These are phyloP conservation scores for Chelmon rostratus DNA, from an alignment of 2,797 vertebrate genomes.

Conservation along the genomic window DNA sequence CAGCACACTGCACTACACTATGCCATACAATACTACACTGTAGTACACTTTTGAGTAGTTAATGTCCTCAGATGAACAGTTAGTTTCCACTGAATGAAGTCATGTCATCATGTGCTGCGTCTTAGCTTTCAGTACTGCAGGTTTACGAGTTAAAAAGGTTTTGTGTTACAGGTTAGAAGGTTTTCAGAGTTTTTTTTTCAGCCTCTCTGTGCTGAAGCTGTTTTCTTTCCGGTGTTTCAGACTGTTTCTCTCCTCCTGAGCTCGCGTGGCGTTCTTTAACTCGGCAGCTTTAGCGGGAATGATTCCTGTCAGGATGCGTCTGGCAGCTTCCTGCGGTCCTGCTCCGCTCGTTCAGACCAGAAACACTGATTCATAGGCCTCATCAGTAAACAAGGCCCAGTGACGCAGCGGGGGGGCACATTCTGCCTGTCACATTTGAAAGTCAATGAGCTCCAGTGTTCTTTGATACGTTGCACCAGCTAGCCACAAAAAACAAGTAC, in stretches of 20 bases:
- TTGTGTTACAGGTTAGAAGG: too few species aligned
- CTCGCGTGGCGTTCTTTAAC: constrained; percentile 30
- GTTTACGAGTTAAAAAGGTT: too few species aligned
- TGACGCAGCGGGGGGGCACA: constrained; percentile 75
- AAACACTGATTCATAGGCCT: constrained; percentile 79
- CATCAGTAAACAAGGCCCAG: constrained; percentile 77
- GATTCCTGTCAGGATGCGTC: constrained; percentile 57
- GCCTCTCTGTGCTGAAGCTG: not conserved
- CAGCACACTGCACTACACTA: not conserved
- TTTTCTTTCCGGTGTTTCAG: not conserved
- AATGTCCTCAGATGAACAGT: too few species aligned
- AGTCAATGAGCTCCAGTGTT: constrained; percentile 76
- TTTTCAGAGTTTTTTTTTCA: too few species aligned
- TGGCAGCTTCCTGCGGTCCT: constrained; percentile 50
- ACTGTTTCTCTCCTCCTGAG: constrained; percentile 12
- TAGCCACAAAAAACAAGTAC: constrained; percentile 12
- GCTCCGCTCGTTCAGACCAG: constrained; percentile 53
- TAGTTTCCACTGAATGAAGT: too few species aligned
- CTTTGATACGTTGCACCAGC: constrained; percentile 61
- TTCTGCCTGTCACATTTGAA: constrained; percentile 76
- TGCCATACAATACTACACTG: too few species aligned
- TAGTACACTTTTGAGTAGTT: too few species aligned
- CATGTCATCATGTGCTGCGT: too few species aligned
- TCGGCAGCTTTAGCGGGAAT: constrained; percentile 29
- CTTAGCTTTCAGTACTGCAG: too few species aligned